phyloP scores from a whole-genome alignment of 2,888 invertebrate species.

The Rhagonycha lutea region DNA sequence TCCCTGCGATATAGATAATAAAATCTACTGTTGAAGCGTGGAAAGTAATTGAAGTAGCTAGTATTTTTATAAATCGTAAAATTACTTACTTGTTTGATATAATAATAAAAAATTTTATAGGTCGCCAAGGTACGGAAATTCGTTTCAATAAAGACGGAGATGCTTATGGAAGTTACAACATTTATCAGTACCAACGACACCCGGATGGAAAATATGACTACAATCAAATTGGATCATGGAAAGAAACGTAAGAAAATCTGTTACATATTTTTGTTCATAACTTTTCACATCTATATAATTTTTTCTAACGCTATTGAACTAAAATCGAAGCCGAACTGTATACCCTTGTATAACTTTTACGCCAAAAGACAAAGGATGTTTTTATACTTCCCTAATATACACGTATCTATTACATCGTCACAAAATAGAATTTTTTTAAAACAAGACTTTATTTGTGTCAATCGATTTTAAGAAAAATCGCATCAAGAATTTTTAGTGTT shows the following conservation, averaged over 20 bases:
- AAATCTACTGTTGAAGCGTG: background rate
- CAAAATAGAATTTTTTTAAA: background rate
- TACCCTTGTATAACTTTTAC: background rate
- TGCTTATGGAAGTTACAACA: slow-evolving; percentile 70
- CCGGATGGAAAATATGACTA: slow-evolving; percentile 62
- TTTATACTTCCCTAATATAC: background rate
- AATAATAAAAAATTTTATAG: slow-evolving; percentile 34
- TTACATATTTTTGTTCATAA: background rate
- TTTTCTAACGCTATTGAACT: background rate
- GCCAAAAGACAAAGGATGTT: background rate
- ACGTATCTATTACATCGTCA: background rate
- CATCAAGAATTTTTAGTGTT: background rate
- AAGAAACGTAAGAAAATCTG: slow-evolving; percentile 57
- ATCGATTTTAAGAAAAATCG: background rate
- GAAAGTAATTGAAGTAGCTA: background rate
- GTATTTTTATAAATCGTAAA: background rate
- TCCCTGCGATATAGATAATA: background rate
- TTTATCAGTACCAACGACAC: slow-evolving; percentile 68
- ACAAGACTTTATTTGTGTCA: background rate
- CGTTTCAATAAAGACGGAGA: slow-evolving; percentile 69
- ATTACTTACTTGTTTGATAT: background rate
- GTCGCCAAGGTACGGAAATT: slow-evolving; percentile 50
- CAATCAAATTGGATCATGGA: slow-evolving; percentile 63
- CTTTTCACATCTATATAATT: background rate
- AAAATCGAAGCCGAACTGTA: background rate